Base-by-base conservation (phyloP, 2,113 vertebrate genomes). In the Cephalopterus ornatus region DNA sequence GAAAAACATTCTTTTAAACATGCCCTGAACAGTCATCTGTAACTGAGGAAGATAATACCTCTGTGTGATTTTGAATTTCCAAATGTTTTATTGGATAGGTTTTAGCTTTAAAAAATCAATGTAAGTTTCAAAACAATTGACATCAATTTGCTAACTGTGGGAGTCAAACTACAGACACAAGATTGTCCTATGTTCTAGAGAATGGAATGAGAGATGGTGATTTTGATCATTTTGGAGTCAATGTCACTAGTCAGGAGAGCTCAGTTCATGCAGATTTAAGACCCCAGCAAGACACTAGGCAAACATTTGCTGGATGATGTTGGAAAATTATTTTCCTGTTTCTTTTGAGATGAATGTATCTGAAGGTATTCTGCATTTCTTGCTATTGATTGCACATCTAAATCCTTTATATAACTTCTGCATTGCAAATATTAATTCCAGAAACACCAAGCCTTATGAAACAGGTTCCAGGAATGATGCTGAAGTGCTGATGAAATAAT, bases 251-350 rank as follows among this genome's bases (percentile, higher is more conserved):
- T 35, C 23, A 79, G 46, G 39, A 47, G 10, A 42, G 9, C 47
- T 52, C 10, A 5, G 12, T 6, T 44, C 21, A 5, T 26, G 9
- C 1, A 8, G 5, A 14, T 58, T 80, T 80, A 65, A 76, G 39
- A 35, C 2, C 3, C 14, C 14, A 30, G 5, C 23, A 62, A 7
- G 4, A 58, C 3, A 8, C 2, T 28, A 24, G 8, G 3, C 1
- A 3, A 67, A 24, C 2, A 7, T 74, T 77, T 88, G 4, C 39
- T 61, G 39, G n/a, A 49, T 61, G 12, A 53, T 20, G 14, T 1
- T 65, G 32, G 66, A 58, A 90, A 84, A 49, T 0, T 0, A 8
- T 75, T 56, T 66, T 77, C 24, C 44, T 49, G 0, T 4, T 73
- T 81, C 14, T 46, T 76, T 75, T 68, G 44, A 92, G 61, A 72